These are phyloP conservation scores for Seladonia tumulorum DNA, from an alignment of 2,888 invertebrate genomes.

Conservation along the genomic window DNA sequence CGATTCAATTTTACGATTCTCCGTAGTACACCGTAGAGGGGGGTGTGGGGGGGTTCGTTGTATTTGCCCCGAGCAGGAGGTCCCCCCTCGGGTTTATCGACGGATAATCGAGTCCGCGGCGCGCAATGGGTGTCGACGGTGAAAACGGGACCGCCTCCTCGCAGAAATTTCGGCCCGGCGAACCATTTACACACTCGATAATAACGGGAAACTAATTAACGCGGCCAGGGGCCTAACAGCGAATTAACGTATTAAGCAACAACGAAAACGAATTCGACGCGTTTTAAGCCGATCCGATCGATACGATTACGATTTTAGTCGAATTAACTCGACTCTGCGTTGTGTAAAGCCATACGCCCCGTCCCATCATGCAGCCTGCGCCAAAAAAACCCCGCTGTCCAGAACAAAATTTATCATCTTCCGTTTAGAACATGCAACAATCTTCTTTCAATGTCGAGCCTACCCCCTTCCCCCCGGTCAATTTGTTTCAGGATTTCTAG, in stretches of 20 bases:
- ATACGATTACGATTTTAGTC: slow-evolving; percentile 51
- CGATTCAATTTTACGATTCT: slow-evolving; percentile 11
- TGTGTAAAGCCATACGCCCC: slow-evolving; percentile 24
- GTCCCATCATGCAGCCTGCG: neutral
- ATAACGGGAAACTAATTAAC: slow-evolving; percentile 55
- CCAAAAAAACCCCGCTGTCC: neutral
- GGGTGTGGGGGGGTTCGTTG: neutral
- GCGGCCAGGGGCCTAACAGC: slow-evolving; percentile 30
- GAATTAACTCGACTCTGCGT: slow-evolving; percentile 35
- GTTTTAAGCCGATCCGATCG: slow-evolving; percentile 44
- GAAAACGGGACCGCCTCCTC: neutral
- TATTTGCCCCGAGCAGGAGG: neutral
- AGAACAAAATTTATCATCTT: neutral
- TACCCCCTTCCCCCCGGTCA: too few species aligned
- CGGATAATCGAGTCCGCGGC: slow-evolving; percentile 11
- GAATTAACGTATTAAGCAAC: slow-evolving; percentile 54
- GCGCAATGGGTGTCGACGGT: slow-evolving; percentile 5
- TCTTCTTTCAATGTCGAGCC: neutral
- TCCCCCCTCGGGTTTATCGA: neutral
- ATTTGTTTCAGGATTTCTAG: neutral
- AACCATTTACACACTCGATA: slow-evolving; percentile 35
- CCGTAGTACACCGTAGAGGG: neutral
- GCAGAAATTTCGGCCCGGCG: neutral
- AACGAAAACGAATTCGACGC: slow-evolving; percentile 50
- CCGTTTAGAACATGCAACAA: neutral